Evolutionary conservation across 23 tunicate species (phyloP), one percentile per base, ranked within the genome.

Genomic region (Ascidia mentula): DNA sequence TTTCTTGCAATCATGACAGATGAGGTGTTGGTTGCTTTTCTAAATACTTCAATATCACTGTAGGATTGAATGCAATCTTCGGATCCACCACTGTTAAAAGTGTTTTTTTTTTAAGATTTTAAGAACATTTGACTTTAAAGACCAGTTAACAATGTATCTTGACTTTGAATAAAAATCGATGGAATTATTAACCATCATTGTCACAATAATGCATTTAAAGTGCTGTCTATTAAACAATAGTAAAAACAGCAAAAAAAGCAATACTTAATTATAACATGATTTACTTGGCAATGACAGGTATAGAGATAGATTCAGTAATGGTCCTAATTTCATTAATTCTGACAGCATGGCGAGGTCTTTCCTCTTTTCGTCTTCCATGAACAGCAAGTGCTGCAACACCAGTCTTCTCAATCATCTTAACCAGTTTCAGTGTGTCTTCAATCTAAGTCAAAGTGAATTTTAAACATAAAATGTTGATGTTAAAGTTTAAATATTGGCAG

Each of bases 261-360:
- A 42, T 42, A 42, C 53, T 42, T 42, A 42, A 9, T n/a, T n/a
- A n/a, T n/a, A n/a, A n/a, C n/a, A 1, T 18, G 59, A 36, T 74
- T 80, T 80, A 87, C 92, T 95, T 95, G 26, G 99, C 99, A 28
- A 95, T 89, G 31, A 95, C 92, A 22, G 99, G 99, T 12, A 95
- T 95, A 40, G 77, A 38, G 36, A 95, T 69, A 33, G 96, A 38
- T 86, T 95, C 84, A 2, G 89, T 75, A 32, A 95, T 90, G 3
- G 77, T 72, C 40, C 38, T 76, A 9, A 95, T 90, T 36, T 82
- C 89, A 65, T 89, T 86, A 31, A 37, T 20, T n/a, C 76, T 88
- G 15, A 86, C 91, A 18, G 89, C 82, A 37, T 95, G 92, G 36
- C 96, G 76, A 0, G 96, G 89, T 69, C 99, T 78, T 38, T 95